phyloP scores from a whole-genome alignment of 92 coral and sea anemone species.

The Bergia sp. region DNA sequence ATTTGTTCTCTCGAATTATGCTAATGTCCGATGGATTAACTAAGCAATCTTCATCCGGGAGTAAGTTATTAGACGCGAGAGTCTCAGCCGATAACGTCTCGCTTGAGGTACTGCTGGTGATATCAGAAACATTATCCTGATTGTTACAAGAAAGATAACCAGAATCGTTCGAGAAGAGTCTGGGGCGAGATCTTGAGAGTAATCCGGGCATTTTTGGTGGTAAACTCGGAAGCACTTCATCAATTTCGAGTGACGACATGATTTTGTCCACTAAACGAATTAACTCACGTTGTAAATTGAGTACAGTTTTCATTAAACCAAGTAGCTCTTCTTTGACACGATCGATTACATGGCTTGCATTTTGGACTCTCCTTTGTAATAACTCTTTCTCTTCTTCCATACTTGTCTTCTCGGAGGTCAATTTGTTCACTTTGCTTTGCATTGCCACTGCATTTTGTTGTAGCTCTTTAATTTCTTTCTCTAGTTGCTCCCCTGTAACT shows the following conservation, averaged over 20 bases:
- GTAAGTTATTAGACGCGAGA: slow-evolving; percentile 51
- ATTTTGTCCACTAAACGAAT: slow-evolving; percentile 73
- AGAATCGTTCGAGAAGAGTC: slow-evolving; percentile 61
- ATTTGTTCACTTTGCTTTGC: slow-evolving; percentile 60
- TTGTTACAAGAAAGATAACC: slow-evolving; percentile 61
- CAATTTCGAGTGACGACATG: slow-evolving; percentile 66
- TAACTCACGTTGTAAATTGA: slow-evolving; percentile 82
- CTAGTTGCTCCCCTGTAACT: slow-evolving; percentile 63
- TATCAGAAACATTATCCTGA: slow-evolving; percentile 57
- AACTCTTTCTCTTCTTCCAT: slow-evolving; percentile 78
- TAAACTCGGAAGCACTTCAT: slow-evolving; percentile 43
- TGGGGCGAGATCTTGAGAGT: slow-evolving; percentile 43
- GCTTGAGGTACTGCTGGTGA: slow-evolving; percentile 69
- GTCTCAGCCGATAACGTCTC: slow-evolving; percentile 64
- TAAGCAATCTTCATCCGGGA: slow-evolving; percentile 81
- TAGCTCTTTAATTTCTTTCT: slow-evolving; percentile 69
- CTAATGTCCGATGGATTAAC: slow-evolving; percentile 88
- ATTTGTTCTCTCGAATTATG: slow-evolving; percentile 78
- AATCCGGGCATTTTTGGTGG: slow-evolving; percentile 36
- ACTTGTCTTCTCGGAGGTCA: slow-evolving; percentile 68
- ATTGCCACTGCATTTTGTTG: slow-evolving; percentile 66
- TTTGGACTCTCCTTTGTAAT: slow-evolving; percentile 72
- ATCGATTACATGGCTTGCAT: slow-evolving; percentile 76
- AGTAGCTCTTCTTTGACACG: slow-evolving; percentile 83
- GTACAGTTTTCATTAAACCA: slow-evolving; percentile 77